Evolutionary conservation across 2,888 invertebrate genomes (phyloP), one percentile per base, ranked within the genome.

Genomic region (Nomada fabriciana): DNA sequence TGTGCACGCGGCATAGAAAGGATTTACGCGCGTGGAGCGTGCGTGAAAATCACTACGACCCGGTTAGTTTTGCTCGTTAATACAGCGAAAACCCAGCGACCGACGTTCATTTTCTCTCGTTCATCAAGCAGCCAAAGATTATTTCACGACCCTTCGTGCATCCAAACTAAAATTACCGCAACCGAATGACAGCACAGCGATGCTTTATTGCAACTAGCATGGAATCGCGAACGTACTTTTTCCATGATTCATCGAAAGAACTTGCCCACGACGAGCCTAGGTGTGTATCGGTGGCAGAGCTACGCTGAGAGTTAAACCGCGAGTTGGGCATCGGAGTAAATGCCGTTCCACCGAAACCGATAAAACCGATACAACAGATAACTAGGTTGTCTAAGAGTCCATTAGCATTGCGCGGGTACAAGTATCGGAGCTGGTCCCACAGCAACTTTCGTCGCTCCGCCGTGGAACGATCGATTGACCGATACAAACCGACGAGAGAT

Each of bases 31-130:
- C 53, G 50, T 52, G 25, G 29, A 72, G 47, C 64, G 11, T 52
- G 52, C 65, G 82, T 73, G 79, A 53, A 82, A 85, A 84, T 87
- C 68, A 65, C 72, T 76, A 74, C 57, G 67, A 87, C 76, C 81
- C 47, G 53, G 59, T 70, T 47, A 42, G 42, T 69, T 57, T 68
- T 18, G 61, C 64, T 42, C 47, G 70, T 76, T 73, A 73, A 73
- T 20, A 52, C 20, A 47, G 59, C 18, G 52, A 67, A 57, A 80
- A 71, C 53, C 68, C 76, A 67, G 43, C 59, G 59, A 47, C 57
- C 63, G 47, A 78, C 77, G 36, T 55, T 13, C 50, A 36, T 36
- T 20, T 11, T 18, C 42, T 20, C 43, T 72, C 61, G 47, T 47
- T 72, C 42, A 2, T 52, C 57, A 20, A n/a, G 15, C 50, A 13